Conservation (phyloP, 64 coral and sea anemone genomes). For the Orbicella faveolata region DNA sequence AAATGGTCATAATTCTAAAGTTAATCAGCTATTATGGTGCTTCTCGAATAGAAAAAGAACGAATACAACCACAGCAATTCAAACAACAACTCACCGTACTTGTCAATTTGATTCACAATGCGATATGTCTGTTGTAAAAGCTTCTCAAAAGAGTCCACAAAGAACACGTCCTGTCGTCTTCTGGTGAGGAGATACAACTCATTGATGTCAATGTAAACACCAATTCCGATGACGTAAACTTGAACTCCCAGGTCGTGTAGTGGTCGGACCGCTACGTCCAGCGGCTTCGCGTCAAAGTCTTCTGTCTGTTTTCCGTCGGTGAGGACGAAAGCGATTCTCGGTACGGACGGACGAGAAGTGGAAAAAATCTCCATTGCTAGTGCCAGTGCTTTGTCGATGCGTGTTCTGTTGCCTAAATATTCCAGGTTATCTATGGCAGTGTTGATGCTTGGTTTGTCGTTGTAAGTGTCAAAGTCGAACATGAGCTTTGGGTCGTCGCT, state of each 20-base stretch:
- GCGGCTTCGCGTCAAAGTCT: constrained; percentile 57
- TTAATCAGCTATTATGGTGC: too few relatives aligned
- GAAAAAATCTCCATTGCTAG: constrained; percentile 44
- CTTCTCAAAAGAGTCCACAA: constrained; percentile 66
- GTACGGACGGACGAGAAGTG: constrained; percentile 53
- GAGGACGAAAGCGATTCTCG: constrained; percentile 83
- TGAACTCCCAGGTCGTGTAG: constrained; percentile 76
- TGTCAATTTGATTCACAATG: constrained; percentile 36
- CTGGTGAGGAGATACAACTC: constrained; percentile 67
- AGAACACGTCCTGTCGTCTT: constrained; percentile 65
- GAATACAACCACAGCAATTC: background rate
- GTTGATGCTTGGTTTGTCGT: constrained; percentile 41
- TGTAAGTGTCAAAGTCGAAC: constrained; percentile 50
- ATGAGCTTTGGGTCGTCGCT: constrained; percentile 64
- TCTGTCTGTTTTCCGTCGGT: constrained; percentile 79
- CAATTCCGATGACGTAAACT: constrained; percentile 77
- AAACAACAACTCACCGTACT: background rate
- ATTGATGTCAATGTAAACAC: constrained; percentile 28
- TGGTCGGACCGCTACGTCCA: constrained; percentile 53
- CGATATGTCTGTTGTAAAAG: constrained; percentile 37
- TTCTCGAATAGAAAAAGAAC: background rate
- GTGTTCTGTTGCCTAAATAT: constrained; percentile 53
- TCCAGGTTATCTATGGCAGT: constrained; percentile 58
- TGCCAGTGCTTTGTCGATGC: constrained; percentile 75
- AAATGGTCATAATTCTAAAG: too few relatives aligned